Base-by-base conservation (phyloP, 1,140 invertebrate species). In the Drosophila parvula region DNA sequence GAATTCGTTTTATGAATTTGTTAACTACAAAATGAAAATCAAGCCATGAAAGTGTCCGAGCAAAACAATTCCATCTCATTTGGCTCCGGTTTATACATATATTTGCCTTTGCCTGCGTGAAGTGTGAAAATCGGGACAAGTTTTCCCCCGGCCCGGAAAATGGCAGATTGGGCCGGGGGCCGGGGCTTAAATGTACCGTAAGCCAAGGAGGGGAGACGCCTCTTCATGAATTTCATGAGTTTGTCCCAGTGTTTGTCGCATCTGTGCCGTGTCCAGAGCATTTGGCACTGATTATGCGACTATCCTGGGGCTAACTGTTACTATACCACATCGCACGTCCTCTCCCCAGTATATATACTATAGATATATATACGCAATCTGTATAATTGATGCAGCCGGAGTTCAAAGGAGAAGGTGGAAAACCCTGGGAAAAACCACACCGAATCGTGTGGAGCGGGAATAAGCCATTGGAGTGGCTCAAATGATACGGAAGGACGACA, bases 1-100 rank as follows among this genome's bases (percentile, higher is more conserved):
- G 79, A 81, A 86, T 85, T 78, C 69, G 70, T 86, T 85, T 86
- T 86, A 81, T 81, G 82, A 85, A 85, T 85, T 81, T 86, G 65
- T 86, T 86, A 86, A 79, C 82, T 75, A 71, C 78, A 78, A 85
- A 64, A 85, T 85, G 65, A 81, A 59, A 86, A 86, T 86, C 69
- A 86, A 81, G 78, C 78, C 61, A 62, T 60, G 63, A 78, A 78
- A 71, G 62, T 61, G 57, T 38, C 41, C 32, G n/a, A 50, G 10
- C 48, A 51, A 55, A 67, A 79, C 63, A 58, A 76, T 60, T 76
- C 62, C 74, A 75, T 76, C 62, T 75, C 70, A 74, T 76, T 65
- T 76, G 74, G 51, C 28, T n/a, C 16, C 41, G 40, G 53, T 36
- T 38, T 55, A 50, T 50, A 32, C 48, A 50, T 5, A 53, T 50